Percentiles rank a stretch among this genome's conserved stretches.
Conservation (phyloP, 2,113 vertebrate genomes). For the Scomber scombrus region DNA sequence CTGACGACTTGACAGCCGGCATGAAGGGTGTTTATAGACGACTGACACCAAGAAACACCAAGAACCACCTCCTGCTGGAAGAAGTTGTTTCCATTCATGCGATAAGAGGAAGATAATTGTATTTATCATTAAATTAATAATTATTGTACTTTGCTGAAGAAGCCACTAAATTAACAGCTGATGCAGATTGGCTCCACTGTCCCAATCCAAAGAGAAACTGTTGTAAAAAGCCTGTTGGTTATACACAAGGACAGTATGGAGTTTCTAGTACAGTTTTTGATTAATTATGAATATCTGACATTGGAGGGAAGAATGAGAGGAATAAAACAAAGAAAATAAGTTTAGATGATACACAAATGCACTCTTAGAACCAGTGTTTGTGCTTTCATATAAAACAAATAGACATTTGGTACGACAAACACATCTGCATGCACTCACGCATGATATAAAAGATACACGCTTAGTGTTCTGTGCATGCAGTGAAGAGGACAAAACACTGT, state of each 20-base stretch:
- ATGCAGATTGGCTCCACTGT: not conserved
- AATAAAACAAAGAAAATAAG: not conserved
- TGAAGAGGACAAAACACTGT: not conserved
- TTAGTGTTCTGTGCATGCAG: not conserved
- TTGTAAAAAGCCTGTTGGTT: not conserved
- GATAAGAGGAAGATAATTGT: constrained; percentile 49
- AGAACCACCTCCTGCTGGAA: constrained; percentile 29
- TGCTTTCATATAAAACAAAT: constrained; percentile 43
- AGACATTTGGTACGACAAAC: not conserved
- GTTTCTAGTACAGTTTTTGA: constrained; percentile 1
- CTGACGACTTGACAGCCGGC: constrained; percentile 29
- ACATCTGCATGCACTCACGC: not conserved
- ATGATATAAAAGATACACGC: not conserved
- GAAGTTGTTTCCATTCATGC: constrained; percentile 38
- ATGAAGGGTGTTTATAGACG: constrained; percentile 27
- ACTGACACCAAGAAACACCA: constrained; percentile 37
- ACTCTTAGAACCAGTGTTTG: constrained; percentile 7
- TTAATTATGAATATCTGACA: constrained; percentile 11
- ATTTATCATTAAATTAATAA: constrained; percentile 64
- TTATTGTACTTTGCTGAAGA: constrained; percentile 37
- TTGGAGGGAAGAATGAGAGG: not conserved
- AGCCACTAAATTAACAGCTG: constrained; percentile 12
- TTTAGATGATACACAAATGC: constrained; percentile 7
- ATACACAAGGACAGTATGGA: not conserved
- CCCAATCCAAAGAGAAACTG: not conserved